Evolutionary conservation across 2,797 vertebrate species (phyloP), one percentile per base, ranked within the genome.

Genomic region (Cynopterus sphinx): DNA sequence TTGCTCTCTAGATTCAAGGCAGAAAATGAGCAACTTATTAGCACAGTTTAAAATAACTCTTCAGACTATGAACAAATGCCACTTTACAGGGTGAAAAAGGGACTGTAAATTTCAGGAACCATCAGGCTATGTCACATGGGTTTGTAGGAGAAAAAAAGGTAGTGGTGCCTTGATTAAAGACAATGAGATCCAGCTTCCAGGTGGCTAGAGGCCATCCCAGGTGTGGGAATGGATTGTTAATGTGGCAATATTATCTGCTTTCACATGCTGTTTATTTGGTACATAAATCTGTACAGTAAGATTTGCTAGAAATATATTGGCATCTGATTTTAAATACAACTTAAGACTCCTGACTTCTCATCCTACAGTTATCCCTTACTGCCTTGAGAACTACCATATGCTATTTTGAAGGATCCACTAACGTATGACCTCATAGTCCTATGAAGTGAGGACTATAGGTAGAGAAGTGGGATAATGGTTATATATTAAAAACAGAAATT

Each of bases 261-360:
- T 88, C 59, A 4, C 19, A 0, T 59, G 49, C 65, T 63, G 24
- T 86, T 94, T 87, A 89, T 92, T 78, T 95, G 82, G 75, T 94
- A 1, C 67, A 57, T 65, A 79, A 74, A 43, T 36, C 57, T 67
- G 8, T 82, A 6, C 36, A 46, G 13, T 71, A 11, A 31, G 31
- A 65, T 55, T 89, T 77, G 13, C 71, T 94, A 79, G 67, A 74
- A 97, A 87, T 22, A 94, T 91, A 2, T 15, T 87, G 17, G 15
- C 68, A 55, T 78, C 61, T 87, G 49, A 85, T 91, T 43, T 73
- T 39, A 51, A 57, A 73, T 79, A 59, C 5, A 71, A 17, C 57
- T 59, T 4, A 87, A 79, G 57, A 70, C 55, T 51, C 87, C 43
- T 61, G 63, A 79, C 51, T 93, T n/a, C 11, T 65, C 1, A 10